These are phyloP conservation scores for Ambastaia sidthimunki DNA, from an alignment of 2,797 vertebrate genomes.

Conservation along the genomic window DNA sequence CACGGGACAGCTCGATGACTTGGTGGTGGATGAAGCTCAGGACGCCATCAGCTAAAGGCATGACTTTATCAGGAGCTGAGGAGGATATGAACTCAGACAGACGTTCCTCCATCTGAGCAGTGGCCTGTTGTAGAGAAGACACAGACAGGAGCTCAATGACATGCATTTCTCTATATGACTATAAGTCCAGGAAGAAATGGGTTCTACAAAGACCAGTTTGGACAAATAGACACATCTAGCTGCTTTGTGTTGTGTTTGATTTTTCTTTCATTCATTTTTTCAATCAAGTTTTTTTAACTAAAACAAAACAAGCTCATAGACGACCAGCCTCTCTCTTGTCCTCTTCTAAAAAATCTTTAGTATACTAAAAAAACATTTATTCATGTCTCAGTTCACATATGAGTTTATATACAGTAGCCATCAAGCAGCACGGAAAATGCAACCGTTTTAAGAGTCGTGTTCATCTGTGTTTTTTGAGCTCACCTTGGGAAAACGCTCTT, in stretches of 20 bases:
- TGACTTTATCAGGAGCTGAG: slow-evolving; percentile 85
- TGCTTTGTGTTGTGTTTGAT: background rate
- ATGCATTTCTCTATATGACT: background rate
- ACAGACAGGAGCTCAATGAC: background rate
- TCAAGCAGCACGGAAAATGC: background rate
- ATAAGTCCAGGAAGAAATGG: background rate
- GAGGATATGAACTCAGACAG: slow-evolving; percentile 89
- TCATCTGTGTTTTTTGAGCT: slow-evolving; percentile 51
- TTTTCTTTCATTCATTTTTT: background rate
- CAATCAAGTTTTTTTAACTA: no score
- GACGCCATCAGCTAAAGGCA: slow-evolving; percentile 91
- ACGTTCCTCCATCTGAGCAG: slow-evolving; percentile 96
- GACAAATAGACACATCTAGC: no score
- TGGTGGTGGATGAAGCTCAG: slow-evolving; percentile 98
- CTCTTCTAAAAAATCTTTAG: no score
- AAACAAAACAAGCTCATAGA: background rate
- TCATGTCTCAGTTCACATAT: background rate
- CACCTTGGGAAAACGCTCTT: slow-evolving; percentile 99
- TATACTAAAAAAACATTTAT: background rate
- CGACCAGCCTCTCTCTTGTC: no score
- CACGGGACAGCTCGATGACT: slow-evolving; percentile 93
- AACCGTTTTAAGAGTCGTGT: background rate
- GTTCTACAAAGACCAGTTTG: background rate
- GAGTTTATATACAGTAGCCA: background rate
- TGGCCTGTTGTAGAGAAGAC: slow-evolving; percentile 78